Base-by-base conservation (phyloP, 2,113 vertebrate genomes). In the Procavia capensis region DNA sequence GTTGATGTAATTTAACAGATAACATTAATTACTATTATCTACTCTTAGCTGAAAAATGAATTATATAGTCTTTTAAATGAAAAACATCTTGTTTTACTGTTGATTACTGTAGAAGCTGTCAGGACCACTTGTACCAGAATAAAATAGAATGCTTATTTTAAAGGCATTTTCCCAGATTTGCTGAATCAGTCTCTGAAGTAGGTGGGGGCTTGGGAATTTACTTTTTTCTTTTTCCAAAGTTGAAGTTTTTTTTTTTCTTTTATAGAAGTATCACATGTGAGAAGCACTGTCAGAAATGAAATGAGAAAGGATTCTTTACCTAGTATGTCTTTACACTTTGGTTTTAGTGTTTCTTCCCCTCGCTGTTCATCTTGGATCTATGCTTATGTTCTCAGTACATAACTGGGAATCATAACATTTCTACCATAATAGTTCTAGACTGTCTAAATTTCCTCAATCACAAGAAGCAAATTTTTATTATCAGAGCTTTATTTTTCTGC, bases 381-480 rank as follows among this genome's bases (percentile, higher is more conserved):
- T 93, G 22, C 57, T 95, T 74, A 6, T 89, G 57, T 94, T 19
- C 54, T 94, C 27, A 80, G 3, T 85, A 66, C 85, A 70, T 95
- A 78, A 89, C 87, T 95, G 90, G 79, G 20, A 96, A 94, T 90
- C 20, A 93, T 94, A 50, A 3, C 4, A 79, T 90, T 92, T 96
- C 57, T 95, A 11, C 82, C 66, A 82, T 57, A 83, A 22, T 43
- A 85, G 29, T 85, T 96, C n/a, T 95, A 88, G 34, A 63, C 68
- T 57, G 5, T 86, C 88, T 29, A 13, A 90, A 63, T 93, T 95
- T 93, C 68, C 39, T 85, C 31, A 92, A 0, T 88, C 29, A 36
- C 45, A 27, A 80, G 19, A 87, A 5, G 78, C 85, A 70, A 90
- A 87, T 66, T 2, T 59, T 0, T 88, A 36, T 91, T 75, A 81